Conservation (phyloP, 2,888 invertebrate species). For the Drosophila multiciliata region DNA sequence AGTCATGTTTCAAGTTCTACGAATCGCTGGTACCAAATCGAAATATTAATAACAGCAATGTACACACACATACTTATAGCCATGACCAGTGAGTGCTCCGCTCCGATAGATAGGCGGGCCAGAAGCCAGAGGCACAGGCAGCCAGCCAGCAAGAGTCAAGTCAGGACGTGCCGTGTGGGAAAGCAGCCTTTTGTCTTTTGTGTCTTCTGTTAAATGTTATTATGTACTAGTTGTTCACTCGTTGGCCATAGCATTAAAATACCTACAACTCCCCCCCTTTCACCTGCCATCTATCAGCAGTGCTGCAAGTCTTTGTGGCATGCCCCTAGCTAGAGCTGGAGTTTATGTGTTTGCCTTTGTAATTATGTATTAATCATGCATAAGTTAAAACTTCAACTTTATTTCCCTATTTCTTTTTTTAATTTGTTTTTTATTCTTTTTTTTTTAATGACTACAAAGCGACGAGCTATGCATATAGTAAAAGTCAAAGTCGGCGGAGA, state of each 20-base stretch:
- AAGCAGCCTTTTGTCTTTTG: slow-evolving; percentile 69
- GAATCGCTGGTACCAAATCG: slow-evolving; percentile 78
- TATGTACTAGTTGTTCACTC: slow-evolving; percentile 39
- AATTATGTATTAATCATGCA: slow-evolving; percentile 80
- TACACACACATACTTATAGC: slow-evolving; percentile 37
- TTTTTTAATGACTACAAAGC: slow-evolving; percentile 46
- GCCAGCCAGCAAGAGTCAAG: slow-evolving; percentile 2
- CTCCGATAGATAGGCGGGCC: slow-evolving; percentile 19
- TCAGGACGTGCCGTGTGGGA: slow-evolving; percentile 68
- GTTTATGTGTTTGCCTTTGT: slow-evolving; percentile 77
- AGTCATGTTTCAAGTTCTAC: slow-evolving; percentile 75
- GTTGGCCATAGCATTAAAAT: slow-evolving; percentile 41
- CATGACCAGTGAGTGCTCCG: slow-evolving; percentile 29
- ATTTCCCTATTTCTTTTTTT: slow-evolving; percentile 4
- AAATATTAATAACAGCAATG: slow-evolving; percentile 77
- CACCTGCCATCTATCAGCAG: background rate
- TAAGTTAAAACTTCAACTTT: slow-evolving; percentile 58
- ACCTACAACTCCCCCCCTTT: slow-evolving; percentile 18
- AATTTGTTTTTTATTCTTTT: slow-evolving; percentile 13
- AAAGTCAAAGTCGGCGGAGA: slow-evolving; percentile 34
- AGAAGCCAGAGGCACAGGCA: background rate
- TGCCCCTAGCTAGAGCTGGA: slow-evolving; percentile 28
- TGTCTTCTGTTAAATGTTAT: slow-evolving; percentile 55
- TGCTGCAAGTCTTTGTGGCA: slow-evolving; percentile 10
- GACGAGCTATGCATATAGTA: slow-evolving; percentile 29